Conservation (phyloP, 2,888 invertebrate genomes). For the Steinernema hermaphroditum region DNA sequence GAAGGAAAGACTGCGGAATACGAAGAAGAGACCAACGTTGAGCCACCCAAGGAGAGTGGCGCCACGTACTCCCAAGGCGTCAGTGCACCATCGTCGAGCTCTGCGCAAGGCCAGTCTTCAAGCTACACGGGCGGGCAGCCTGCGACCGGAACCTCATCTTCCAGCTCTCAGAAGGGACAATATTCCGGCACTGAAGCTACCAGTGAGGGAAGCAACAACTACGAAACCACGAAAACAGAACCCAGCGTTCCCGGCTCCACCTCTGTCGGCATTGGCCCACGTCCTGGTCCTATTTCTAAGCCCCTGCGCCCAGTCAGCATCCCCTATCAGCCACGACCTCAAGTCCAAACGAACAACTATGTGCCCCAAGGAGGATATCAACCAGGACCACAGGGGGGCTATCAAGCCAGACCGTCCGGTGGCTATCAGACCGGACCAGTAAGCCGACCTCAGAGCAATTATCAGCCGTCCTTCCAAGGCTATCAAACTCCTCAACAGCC, state of each 20-base stretch:
- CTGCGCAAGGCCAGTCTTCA: too few relatives aligned
- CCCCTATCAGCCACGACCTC: neutral
- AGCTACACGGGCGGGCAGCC: too few relatives aligned
- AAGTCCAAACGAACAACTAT: neutral
- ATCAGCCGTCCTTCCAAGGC: neutral
- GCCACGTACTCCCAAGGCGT: too few relatives aligned
- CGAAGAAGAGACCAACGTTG: slow-evolving; percentile 17
- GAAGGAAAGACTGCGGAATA: slow-evolving; percentile 16
- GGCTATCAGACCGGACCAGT: neutral
- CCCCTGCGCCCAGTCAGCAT: neutral
- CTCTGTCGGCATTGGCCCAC: slow-evolving; percentile 3
- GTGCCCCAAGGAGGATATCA: neutral
- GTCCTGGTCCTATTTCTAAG: too few relatives aligned
- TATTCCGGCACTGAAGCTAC: too few relatives aligned
- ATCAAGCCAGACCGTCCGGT: neutral
- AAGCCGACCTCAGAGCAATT: neutral
- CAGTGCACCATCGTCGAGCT: too few relatives aligned
- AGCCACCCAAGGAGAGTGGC: neutral
- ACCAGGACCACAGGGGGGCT: neutral
- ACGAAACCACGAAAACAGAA: neutral
- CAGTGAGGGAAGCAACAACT: neutral
- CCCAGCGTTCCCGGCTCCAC: neutral
- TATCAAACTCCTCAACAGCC: neutral
- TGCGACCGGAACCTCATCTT: too few relatives aligned
- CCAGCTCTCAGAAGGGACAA: too few relatives aligned